These are phyloP conservation scores for Litocranius walleri DNA, from an alignment of 2,113 vertebrate species.

Conservation along the genomic window DNA sequence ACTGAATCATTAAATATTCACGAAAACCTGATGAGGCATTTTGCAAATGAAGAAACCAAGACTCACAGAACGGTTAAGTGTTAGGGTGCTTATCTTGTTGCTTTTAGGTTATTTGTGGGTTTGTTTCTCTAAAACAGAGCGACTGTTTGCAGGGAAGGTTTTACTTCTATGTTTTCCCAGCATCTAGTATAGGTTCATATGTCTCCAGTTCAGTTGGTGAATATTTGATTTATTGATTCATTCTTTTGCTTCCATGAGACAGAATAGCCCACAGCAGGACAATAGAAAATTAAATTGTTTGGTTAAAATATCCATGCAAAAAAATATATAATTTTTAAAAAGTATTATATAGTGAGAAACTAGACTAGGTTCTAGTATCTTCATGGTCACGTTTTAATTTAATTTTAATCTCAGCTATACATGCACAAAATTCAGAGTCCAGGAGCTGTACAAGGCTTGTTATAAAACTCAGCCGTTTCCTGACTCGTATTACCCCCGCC, in stretches of 20 bases:
- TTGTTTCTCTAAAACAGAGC: not conserved
- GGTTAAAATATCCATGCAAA: not conserved
- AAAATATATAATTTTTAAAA: not conserved
- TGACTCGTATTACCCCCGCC: too few species aligned
- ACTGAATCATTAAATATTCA: not conserved
- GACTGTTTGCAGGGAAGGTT: not conserved
- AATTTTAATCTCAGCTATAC: not conserved
- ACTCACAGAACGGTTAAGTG: not conserved
- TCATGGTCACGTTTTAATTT: not conserved
- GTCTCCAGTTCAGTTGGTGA: not conserved
- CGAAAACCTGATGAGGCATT: not conserved
- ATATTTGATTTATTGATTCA: not conserved
- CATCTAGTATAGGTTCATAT: too few species aligned
- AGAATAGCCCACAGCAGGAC: not conserved
- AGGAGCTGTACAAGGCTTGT: not conserved
- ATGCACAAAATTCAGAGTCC: not conserved
- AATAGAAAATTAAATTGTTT: not conserved
- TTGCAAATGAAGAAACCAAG: not conserved
- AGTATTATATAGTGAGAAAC: not conserved
- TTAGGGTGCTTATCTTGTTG: not conserved
- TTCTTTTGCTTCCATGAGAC: not conserved
- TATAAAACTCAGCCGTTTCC: not conserved
- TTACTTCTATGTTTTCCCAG: not conserved
- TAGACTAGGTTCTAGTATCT: not conserved
- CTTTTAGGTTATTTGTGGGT: not conserved